These are phyloP conservation scores for Percopsis omiscomaycus DNA, from an alignment of 2,797 vertebrate genomes.

Conservation along the genomic window DNA sequence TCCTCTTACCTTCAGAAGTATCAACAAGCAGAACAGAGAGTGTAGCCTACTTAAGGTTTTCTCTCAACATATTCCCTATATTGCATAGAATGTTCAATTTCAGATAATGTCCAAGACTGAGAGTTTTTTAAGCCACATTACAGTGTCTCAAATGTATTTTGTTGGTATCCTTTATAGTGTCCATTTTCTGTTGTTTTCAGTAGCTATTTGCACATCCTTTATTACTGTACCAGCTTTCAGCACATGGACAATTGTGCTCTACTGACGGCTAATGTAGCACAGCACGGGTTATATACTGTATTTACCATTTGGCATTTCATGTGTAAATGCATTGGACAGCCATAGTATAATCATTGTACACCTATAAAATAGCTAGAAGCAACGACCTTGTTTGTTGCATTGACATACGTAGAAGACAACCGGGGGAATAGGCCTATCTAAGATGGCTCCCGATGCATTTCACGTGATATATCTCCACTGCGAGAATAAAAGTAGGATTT, in stretches of 20 bases:
- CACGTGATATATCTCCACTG: no score
- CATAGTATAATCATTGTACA: slow-evolving; percentile 25
- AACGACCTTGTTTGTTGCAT: no score
- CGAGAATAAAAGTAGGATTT: no score
- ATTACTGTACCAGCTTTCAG: background rate
- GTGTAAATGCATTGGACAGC: slow-evolving; percentile 28
- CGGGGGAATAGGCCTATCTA: no score
- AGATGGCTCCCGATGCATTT: no score
- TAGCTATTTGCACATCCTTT: background rate
- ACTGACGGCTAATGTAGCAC: background rate
- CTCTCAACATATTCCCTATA: slow-evolving; percentile 23
- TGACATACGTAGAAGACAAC: no score
- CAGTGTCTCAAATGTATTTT: slow-evolving; percentile 18
- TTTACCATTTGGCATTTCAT: slow-evolving; percentile 31
- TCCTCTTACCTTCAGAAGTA: slow-evolving; percentile 1
- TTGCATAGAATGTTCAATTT: slow-evolving; percentile 25
- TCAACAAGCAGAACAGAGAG: no score
- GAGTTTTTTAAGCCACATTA: slow-evolving; percentile 28
- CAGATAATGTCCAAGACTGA: slow-evolving; percentile 34
- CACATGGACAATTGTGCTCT: background rate
- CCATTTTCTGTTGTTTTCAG: background rate
- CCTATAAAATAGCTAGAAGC: no score
- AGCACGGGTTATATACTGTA: slow-evolving; percentile 13
- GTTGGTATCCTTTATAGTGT: slow-evolving; percentile 19
- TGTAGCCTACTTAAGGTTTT: slow-evolving; percentile 24